Conservation (phyloP, 1,140 invertebrate genomes). For the Rhyacophila brunnea region DNA sequence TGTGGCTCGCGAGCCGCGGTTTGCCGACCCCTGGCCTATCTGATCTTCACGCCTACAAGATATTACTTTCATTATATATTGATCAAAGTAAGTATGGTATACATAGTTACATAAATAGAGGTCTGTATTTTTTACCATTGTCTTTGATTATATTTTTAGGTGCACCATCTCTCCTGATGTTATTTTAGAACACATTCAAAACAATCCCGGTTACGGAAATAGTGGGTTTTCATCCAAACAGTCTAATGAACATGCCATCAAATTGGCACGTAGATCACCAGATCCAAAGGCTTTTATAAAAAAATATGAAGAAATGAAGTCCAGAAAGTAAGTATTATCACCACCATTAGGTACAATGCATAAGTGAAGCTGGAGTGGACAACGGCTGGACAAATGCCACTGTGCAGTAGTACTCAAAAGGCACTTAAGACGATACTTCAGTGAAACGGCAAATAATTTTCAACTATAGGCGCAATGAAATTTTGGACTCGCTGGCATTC, state of each 20-base stretch:
- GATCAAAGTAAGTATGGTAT: too few relatives aligned
- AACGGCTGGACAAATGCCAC: neutral
- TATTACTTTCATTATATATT: too few relatives aligned
- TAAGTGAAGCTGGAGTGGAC: neutral
- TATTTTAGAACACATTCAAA: constrained; percentile 51
- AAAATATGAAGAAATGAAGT: constrained; percentile 52
- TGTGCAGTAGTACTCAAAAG: too few relatives aligned
- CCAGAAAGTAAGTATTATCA: constrained; percentile 43
- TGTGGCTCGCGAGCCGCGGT: too few relatives aligned
- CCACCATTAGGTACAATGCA: neutral
- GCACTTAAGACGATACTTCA: too few relatives aligned
- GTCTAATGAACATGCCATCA: constrained; percentile 49
- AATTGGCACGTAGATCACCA: constrained; percentile 46
- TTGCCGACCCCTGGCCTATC: too few relatives aligned
- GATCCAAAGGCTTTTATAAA: constrained; percentile 49
- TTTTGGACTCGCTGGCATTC: too few relatives aligned
- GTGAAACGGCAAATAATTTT: too few relatives aligned
- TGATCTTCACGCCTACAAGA: too few relatives aligned
- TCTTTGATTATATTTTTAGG: constrained; percentile 42
- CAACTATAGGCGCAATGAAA: too few relatives aligned
- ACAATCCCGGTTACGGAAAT: constrained; percentile 52
- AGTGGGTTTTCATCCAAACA: constrained; percentile 47
- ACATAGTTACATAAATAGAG: too few relatives aligned
- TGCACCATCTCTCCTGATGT: constrained; percentile 51
- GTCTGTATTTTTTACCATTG: too few relatives aligned